phyloP scores from a whole-genome alignment of 2,113 vertebrate species.

The Tretioscincus oriximinensis region DNA sequence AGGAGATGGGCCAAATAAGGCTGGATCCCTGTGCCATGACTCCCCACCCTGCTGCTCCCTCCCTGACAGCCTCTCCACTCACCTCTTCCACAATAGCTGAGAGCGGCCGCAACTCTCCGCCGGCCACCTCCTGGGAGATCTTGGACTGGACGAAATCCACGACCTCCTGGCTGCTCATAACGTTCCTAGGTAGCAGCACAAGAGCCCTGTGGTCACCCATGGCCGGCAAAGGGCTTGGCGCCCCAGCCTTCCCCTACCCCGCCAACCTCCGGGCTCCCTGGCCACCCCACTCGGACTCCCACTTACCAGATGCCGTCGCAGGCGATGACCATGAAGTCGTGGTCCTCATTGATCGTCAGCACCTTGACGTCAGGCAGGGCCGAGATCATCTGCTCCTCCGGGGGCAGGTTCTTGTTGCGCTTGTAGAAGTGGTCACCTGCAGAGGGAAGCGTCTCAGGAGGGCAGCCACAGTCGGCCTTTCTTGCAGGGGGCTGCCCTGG shows the following conservation, averaged over 20 bases:
- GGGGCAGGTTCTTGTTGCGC: slow-evolving; percentile 90
- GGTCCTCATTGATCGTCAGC: slow-evolving; percentile 89
- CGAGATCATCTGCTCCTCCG: slow-evolving; percentile 98
- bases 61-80: slow-evolving; percentile 17
- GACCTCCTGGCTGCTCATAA: slow-evolving; percentile 98
- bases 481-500: background rate
- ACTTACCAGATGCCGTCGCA: slow-evolving; percentile 97
- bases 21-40: background rate
- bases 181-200: slow-evolving; percentile 81
- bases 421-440: slow-evolving; percentile 98
- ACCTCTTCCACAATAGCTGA: slow-evolving; percentile 95
- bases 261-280: background rate
- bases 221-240: too few relatives aligned
- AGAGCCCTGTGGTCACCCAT: background rate
- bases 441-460: background rate
- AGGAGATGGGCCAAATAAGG: too few relatives aligned
- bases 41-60: too few relatives aligned
- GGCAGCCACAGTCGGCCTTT: background rate
- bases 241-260: too few relatives aligned
- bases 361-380: slow-evolving; percentile 94
- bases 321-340: slow-evolving; percentile 98
- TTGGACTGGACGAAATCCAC: slow-evolving; percentile 94
- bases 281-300: background rate
- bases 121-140: slow-evolving; percentile 83
- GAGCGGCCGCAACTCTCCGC: slow-evolving; percentile 77